These are phyloP conservation scores for Baccha elongata DNA, from an alignment of 2,888 invertebrate species.

Conservation along the genomic window DNA sequence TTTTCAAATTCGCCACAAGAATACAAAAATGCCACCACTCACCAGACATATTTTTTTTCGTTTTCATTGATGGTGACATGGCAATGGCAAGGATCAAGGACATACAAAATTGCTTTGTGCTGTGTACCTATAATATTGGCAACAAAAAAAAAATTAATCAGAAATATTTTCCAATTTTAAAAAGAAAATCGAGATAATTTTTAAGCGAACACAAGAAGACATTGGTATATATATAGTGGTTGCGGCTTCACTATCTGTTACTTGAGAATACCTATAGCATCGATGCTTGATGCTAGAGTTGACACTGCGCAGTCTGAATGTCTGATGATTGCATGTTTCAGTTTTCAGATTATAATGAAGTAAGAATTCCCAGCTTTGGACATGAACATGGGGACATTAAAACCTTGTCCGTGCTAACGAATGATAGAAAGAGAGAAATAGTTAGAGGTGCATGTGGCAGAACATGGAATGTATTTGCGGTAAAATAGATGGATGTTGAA, in stretches of 20 bases:
- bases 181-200: not conserved
- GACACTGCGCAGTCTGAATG: not conserved
- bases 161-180: not conserved
- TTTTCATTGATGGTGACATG: not conserved
- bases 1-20: too few species aligned
- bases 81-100: not conserved
- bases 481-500: slow-evolving; percentile 45
- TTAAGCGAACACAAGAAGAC: not conserved
- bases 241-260: slow-evolving; percentile 8
- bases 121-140: not conserved
- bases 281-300: too few species aligned
- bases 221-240: too few species aligned
- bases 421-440: not conserved
- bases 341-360: not conserved
- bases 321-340: not conserved
- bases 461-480: slow-evolving; percentile 41
- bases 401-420: slow-evolving; percentile 4
- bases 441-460: slow-evolving; percentile 12
- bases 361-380: slow-evolving; percentile 3
- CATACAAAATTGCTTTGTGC: not conserved
- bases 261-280: slow-evolving; percentile 11
- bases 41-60: too few species aligned
- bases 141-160: not conserved
- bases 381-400: slow-evolving; percentile 6
- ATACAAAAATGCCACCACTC: too few species aligned